Base-by-base conservation (phyloP, 2,113 vertebrate species). In the cat (Felis catus) region DNA sequence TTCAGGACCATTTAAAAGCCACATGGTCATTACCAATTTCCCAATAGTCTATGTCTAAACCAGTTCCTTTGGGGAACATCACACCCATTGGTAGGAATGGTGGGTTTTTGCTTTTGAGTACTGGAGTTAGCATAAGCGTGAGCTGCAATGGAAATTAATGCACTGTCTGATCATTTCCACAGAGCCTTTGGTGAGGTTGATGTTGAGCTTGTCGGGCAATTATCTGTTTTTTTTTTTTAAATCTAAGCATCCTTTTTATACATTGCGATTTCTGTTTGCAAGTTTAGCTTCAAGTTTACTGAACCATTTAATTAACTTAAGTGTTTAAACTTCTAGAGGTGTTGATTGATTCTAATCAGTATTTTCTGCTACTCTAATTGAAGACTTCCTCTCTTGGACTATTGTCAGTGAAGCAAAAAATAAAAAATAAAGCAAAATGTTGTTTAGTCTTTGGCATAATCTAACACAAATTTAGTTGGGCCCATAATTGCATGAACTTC, bases 281-380 rank as follows among this genome's bases (percentile, higher is more conserved):
- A 98, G 19, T 97, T 96, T 80, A 87, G 29, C 70, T 94, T 97
- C 94, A 97, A 89, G 97, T 98, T 97, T 98, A 98, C 95, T 95
- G 94, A 98, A 95, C 91, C 96, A 89, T 98, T 98, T 98, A 98
- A 98, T 98, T 98, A 98, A 98, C 97, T 97, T 98, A 97, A 98
- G 71, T 97, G 76, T 98, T 98, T 96, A 98, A 97, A 98, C 95
- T 98, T 97, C 86, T 88, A 96, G 89, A 98, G 94, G 95, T 97
- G 94, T 94, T 97, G 98, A 98, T 98, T 97, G 97, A 98, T 98
- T 96, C 97, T 97, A 97, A 98, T 98, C 97, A 97, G 96, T 94
- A 98, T 98, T 97, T 97, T 95, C 97, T 97, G 84, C 94, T 97
- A 91, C 70, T 98, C 53, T 97, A 97, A 98, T 95, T 95, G 81